Evolutionary conservation across 2,113 vertebrate species (phyloP), one percentile per base, ranked within the genome.

Genomic region (Gasterosteus nipponicus): DNA sequence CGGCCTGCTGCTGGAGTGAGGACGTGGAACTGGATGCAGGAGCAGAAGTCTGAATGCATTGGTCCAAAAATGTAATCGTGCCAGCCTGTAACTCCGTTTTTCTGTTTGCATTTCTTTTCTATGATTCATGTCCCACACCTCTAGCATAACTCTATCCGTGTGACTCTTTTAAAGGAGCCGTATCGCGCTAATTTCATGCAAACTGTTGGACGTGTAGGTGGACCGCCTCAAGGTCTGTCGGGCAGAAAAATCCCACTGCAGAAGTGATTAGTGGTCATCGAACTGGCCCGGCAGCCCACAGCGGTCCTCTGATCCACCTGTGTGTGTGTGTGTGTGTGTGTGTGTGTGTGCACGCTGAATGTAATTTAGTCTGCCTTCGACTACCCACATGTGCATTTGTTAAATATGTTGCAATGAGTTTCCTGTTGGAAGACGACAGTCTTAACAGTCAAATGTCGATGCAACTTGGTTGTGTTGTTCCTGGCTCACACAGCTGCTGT

Each of bases 371-470:
- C 54, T 59, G 35, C 29, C 57, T 68, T 33, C 26, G 46, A 19
- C 46, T 31, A 46, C 38, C 19, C 29, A 49, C 8, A 35, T 1
- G 38, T 60, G 47, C 60, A 56, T 71, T 63, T 60, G 29, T 67
- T 72, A 69, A 77, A 73, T 69, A 35, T 26, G 31, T 77, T 73
- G 44, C 65, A 65, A 69, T 69, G 51, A 77, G 66, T 62, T 75
- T 46, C 29, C 42, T 56, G 26, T 53, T 57, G 18, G 33, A 53
- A 71, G 70, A 26, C 75, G 57, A 59, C 44, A 57, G 71, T 80
- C 44, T 65, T 53, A 66, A 65, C 10, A 73, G 54, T 74, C 64
- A 78, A 33, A 78, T 72, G 47, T 72, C 82, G 67, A 82, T 75
- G 79, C 66, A 78, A 64, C 39, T 56, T 22, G 82, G 78, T 16